Base-by-base conservation (phyloP, 1,140 invertebrate species). In the Musca vetustissima region DNA sequence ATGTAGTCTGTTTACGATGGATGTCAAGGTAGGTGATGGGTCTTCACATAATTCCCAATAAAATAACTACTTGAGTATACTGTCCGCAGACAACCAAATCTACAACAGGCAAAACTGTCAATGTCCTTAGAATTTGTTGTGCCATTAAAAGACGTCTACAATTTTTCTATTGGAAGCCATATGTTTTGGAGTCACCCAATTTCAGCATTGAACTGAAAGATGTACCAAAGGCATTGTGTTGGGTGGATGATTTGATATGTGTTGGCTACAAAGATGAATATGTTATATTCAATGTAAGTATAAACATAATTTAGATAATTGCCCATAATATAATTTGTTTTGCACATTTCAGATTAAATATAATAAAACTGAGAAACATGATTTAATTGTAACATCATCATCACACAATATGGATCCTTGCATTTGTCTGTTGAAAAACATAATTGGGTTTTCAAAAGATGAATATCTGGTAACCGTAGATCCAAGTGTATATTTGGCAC, bases 141-240 rank as follows among this genome's bases (percentile, higher is more conserved):
- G 93, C 90, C 36, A 93, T 97, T 0, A 93, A 92, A 82, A 86
- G 92, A 75, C 93, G 93, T 83, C 83, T 98, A 11, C 92, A 96
- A 76, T 83, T 98, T 4, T 98, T 92, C 83, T 94, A 92, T 81
- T 97, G 93, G 88, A 97, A 96, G 77, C 91, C 93, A 73, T 87
- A 91, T 78, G 87, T 90, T 70, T 96, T 98, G 81, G 86, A 90
- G 61, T 88, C 92, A 61, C 86, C 95, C 55, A 78, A 88, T 73
- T 85, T 89, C 74, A 91, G 93, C 77, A 88, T 98, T 24, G 89
- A 87, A 36, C 84, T 98, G 28, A 88, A 89, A 53, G 96, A 98
- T 83, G 87, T 92, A 52, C 95, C 95, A 19, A 89, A 90, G 79
- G 88, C 91, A 22, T 85, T 98, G 76, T 87, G 89, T n/a, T 98